Conservation (phyloP, 2,797 vertebrate genomes). For the Takifugu rubripes region DNA sequence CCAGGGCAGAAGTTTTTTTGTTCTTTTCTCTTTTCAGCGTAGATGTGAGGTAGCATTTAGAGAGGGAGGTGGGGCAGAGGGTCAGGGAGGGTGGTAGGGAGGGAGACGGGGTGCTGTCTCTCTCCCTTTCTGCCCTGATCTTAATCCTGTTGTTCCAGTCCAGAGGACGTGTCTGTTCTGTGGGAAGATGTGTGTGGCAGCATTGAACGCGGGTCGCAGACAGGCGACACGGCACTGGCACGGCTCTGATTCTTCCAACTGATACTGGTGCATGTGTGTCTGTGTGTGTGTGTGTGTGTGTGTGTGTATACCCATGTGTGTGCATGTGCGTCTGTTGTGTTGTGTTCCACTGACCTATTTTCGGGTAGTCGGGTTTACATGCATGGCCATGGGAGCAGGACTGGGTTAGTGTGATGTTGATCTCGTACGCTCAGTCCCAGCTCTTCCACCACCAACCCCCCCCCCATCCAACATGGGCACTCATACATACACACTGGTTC, state of each 20-base stretch:
- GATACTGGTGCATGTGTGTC: slow-evolving; percentile 54
- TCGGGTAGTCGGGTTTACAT: slow-evolving; percentile 60
- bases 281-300: slow-evolving; percentile 30
- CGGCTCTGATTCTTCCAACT: slow-evolving; percentile 62
- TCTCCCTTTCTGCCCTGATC: slow-evolving; percentile 31
- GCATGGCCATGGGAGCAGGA: slow-evolving; percentile 68
- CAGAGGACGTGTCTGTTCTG: slow-evolving; percentile 54
- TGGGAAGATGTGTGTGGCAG: slow-evolving; percentile 44
- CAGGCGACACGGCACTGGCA: slow-evolving; percentile 48
- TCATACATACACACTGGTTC: slow-evolving; percentile 35
- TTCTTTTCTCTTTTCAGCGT: slow-evolving; percentile 18
- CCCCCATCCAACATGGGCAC: slow-evolving; percentile 1
- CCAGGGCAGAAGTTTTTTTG: slow-evolving; percentile 45
- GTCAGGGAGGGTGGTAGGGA: slow-evolving; percentile 13
- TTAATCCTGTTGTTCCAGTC: slow-evolving; percentile 71
- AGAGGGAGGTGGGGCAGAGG: slow-evolving; percentile 10
- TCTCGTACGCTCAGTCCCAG: slow-evolving; percentile 70
- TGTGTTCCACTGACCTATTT: slow-evolving; percentile 84
- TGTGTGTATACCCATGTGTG: slow-evolving; percentile 35
- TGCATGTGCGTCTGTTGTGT: slow-evolving; percentile 42
- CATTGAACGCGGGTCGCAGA: slow-evolving; percentile 57
- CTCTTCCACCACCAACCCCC: slow-evolving; percentile 30
- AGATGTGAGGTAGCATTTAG: slow-evolving; percentile 23
- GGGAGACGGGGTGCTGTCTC: slow-evolving; percentile 18
- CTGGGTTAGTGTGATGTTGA: slow-evolving; percentile 70